Evolutionary conservation across 2,888 invertebrate genomes (phyloP).

Genomic region (Caenorhabditis angaria): DNA sequence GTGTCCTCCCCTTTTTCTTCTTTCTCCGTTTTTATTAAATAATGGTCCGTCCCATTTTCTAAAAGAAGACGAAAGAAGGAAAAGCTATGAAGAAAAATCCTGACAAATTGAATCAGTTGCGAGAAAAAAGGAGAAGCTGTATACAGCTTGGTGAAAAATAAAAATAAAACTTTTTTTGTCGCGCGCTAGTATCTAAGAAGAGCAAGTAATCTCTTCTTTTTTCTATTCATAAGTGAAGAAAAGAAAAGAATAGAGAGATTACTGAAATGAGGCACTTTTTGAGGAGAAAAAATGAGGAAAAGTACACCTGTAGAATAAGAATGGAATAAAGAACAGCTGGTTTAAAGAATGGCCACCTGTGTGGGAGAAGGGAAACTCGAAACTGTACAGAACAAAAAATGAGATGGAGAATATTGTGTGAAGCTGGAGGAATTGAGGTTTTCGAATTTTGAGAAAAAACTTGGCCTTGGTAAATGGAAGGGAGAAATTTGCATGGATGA

Average conservation of each 20-base stretch:
- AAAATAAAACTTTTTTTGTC: constrained; percentile 27
- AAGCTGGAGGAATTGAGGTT: no score
- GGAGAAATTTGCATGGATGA: no score
- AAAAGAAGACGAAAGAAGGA: constrained; percentile 9
- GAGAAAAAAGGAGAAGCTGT: no score
- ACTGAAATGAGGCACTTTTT: not conserved
- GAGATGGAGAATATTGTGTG: not conserved
- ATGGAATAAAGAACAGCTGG: not conserved
- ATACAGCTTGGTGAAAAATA: constrained; percentile 14
- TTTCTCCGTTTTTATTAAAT: constrained; percentile 31
- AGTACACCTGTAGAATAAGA: not conserved
- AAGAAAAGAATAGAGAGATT: constrained; percentile 3
- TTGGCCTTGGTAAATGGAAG: no score
- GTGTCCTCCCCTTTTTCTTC: not conserved
- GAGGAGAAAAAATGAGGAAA: constrained; percentile 23
- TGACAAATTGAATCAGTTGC: constrained; percentile 2
- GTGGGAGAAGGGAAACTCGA: not conserved
- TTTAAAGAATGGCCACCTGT: not conserved
- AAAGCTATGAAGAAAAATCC: not conserved
- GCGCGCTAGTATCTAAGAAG: constrained; percentile 4
- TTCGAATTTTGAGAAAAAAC: no score
- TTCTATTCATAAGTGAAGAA: constrained; percentile 13
- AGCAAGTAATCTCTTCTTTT: constrained; percentile 15
- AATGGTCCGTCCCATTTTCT: constrained; percentile 17
- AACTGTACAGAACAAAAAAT: not conserved